Evolutionary conservation across 2,113 vertebrate genomes (phyloP), one percentile per base, ranked within the genome.

Genomic region (Pituophis catenifer): DNA sequence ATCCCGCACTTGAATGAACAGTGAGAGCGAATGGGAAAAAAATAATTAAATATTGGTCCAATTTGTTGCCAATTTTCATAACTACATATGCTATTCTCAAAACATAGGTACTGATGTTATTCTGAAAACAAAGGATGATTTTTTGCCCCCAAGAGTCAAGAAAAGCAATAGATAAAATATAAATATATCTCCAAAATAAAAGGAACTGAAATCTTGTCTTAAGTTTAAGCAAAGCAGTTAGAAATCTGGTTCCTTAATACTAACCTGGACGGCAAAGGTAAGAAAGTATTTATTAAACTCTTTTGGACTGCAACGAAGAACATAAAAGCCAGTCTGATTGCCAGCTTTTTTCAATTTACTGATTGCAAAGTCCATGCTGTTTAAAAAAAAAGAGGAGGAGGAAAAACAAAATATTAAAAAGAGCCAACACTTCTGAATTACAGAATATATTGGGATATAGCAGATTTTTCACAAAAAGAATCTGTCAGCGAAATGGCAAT

Each of bases 241-340:
- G 13, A 23, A 53, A 90, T 86, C 53, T 15, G 38, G 52, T 89
- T 54, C 38, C 94, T 88, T 38, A 26, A 96, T 95, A 98, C 98
- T 98, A 96, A 99, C 99, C 99, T 98, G 98, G 24, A 99, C 96
- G 53, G 98, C 98, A 96, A 99, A 99, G 29, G 99, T 99, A 97
- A 99, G 98, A 95, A 99, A 99, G 96, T 98, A 99, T 88, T 98
- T 99, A 96, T 99, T 98, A 89, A 99, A 99, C 91, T 99, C 99
- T 95, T 98, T 99, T 91, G 99, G 99, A 96, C 99, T 99, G 96
- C 98, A 99, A 53, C 99, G 98, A 92, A 99, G 98, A 93, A 99
- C 98, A 89, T 99, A 99, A 81, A 98, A 96, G 90, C 99, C 99
- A 93, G 97, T 98, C 91, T 98, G 98, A 97, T 98, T 99, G n/a